Evolutionary conservation across 2,797 vertebrate species (phyloP), one percentile per base, ranked within the genome.

Genomic region (Nothura maculosa): DNA sequence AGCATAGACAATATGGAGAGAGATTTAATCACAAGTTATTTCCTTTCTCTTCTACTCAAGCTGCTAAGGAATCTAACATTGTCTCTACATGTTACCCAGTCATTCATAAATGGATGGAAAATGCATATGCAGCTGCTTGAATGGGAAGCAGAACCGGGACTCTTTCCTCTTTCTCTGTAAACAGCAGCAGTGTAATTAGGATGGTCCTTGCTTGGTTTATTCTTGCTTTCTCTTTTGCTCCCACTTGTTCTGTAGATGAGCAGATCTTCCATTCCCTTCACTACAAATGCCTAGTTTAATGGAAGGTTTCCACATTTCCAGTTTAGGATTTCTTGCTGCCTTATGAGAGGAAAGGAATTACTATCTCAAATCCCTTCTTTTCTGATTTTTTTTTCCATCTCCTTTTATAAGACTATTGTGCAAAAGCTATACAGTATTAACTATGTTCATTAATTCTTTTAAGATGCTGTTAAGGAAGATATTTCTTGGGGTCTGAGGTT

Each of bases 101-200:
- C 80, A 93, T 68, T 92, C 61, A 54, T 82, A 87, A 81, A 79
- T 48, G 12, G 68, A 79, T 48, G 12, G 68, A 93, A 93, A 80
- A 87, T 61, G n/a, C 81, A 45, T 63, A 90, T 79, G 48, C 61
- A 90, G 61, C 48, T 82, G 30, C 68, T 40, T 30, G 50, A 70
- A 54, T 70, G 50, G 38, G 36, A 54, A 70, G 50, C 48, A 90
- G 72, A 90, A 70, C 11, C 34, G 74, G 32, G 30, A 43, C 10
- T 74, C 34, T 27, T 76, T 84, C 90, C 27, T 14, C 15, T 20
- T 13, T 68, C 47, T 76, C 27, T 38, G 78, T 84, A 84, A 79
- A 84, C 50, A 76, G 19, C 32, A 63, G 88, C 79, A n/a, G 17
- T 87, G 30, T 70, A 25, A 36, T 79, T 81, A 80, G 19, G 21